phyloP scores from a whole-genome alignment of 2,113 vertebrate species.

The Otolemur garnettii region DNA sequence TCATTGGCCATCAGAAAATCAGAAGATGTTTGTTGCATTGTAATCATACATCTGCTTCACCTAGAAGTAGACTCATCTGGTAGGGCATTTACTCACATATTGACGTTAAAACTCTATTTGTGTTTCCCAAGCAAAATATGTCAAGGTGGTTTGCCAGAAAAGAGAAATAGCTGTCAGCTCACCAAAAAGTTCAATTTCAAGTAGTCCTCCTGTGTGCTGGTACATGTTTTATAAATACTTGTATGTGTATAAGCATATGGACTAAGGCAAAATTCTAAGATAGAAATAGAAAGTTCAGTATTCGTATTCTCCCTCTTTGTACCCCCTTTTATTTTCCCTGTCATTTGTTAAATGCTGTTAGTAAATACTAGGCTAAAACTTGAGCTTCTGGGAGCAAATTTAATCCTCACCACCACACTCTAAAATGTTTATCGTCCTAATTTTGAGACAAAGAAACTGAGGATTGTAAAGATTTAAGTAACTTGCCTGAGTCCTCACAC shows the following conservation, averaged over 20 bases:
- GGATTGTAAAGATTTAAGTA: neutral
- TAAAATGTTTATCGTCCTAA: neutral
- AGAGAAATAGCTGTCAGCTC: conserved; percentile 48
- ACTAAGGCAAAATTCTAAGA: neutral
- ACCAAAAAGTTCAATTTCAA: conserved; percentile 43
- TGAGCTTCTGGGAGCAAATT: neutral
- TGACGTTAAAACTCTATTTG: conserved; percentile 26
- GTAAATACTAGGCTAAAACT: conserved; percentile 4
- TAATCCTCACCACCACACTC: neutral
- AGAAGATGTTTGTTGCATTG: neutral
- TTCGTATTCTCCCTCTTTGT: neutral
- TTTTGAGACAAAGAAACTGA: conserved; percentile 2
- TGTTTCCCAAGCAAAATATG: neutral
- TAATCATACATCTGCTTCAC: neutral
- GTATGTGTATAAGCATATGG: neutral
- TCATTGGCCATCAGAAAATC: neutral
- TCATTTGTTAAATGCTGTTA: neutral
- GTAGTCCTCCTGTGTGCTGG: neutral
- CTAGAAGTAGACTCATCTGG: neutral
- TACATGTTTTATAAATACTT: conserved; percentile 16
- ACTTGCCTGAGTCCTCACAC: neutral
- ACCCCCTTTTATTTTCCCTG: neutral
- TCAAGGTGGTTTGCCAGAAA: conserved; percentile 42
- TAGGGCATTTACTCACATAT: neutral
- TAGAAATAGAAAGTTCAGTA: neutral